Percentiles rank a stretch among this genome's conserved stretches.
phyloP scores from a whole-genome alignment of 2,888 invertebrate genomes.

The Drosophila prolongata region DNA sequence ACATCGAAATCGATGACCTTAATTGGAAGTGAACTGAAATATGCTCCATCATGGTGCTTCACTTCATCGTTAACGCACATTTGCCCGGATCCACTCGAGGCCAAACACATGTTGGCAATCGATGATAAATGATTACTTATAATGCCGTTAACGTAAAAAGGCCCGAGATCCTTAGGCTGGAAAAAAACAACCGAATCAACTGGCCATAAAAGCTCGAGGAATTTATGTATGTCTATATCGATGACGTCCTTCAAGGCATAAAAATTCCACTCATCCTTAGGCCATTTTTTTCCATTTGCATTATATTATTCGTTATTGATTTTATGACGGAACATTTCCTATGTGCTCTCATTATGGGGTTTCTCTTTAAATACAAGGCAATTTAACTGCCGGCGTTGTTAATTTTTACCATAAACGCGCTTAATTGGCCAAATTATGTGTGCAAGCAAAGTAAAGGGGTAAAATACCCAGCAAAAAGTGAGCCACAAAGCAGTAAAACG shows the following conservation, averaged over 20 bases:
- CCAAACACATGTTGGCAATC: constrained; percentile 66
- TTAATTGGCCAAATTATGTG: constrained; percentile 63
- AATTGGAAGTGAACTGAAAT: constrained; percentile 26
- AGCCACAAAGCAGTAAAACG: constrained; percentile 17
- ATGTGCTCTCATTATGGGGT: neutral
- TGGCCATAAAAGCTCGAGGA: constrained; percentile 51
- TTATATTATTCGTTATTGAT: constrained; percentile 68
- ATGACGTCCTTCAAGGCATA: constrained; percentile 34
- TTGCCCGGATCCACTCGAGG: constrained; percentile 57
- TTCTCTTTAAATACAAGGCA: constrained; percentile 4
- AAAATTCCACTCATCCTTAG: constrained; percentile 56
- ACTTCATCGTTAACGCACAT: constrained; percentile 56
- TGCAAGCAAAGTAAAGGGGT: constrained; percentile 20
- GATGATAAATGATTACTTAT: constrained; percentile 72
- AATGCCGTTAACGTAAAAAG: constrained; percentile 53
- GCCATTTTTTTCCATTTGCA: constrained; percentile 56
- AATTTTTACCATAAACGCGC: constrained; percentile 52
- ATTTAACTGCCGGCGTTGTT: constrained; percentile 38
- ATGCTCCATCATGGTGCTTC: constrained; percentile 42
- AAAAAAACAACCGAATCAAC: constrained; percentile 43
- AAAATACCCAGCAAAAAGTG: constrained; percentile 24
- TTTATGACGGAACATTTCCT: constrained; percentile 46
- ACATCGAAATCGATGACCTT: constrained; percentile 19
- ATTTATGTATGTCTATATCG: constrained; percentile 55
- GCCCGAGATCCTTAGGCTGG: constrained; percentile 44